Percentiles rank a stretch among this genome's conserved stretches.
Conservation (phyloP, 2,113 vertebrate genomes). For the Crotalus viridis region DNA sequence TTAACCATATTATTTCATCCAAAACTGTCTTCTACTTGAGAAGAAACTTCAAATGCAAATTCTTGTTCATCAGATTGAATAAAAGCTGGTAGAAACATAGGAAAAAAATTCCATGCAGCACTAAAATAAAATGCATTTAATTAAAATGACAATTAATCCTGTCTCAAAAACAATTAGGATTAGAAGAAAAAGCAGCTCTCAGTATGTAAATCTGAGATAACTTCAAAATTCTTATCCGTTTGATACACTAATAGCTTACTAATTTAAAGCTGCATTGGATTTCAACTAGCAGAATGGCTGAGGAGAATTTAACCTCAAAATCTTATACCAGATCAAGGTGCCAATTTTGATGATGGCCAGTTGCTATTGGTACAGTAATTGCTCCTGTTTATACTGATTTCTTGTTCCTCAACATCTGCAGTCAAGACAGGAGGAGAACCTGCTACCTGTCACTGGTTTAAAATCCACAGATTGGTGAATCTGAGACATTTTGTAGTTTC, state of each 20-base stretch:
- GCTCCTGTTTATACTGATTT: neutral
- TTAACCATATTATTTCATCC: neutral
- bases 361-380: neutral
- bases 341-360: neutral
- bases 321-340: neutral
- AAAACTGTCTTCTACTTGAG: neutral
- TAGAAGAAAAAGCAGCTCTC: neutral
- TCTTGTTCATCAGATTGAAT: neutral
- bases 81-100: neutral
- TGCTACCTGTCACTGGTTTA: neutral
- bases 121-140: neutral
- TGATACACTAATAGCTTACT: neutral
- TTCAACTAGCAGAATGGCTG: neutral
- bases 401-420: neutral
- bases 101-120: neutral
- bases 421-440: neutral
- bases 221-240: neutral
- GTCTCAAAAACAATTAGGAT: neutral
- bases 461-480: neutral
- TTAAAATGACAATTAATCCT: neutral
- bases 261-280: neutral
- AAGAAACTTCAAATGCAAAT: neutral
- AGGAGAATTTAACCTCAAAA: neutral
- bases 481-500: neutral
- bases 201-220: neutral